Percentiles rank a stretch among this genome's conserved stretches.
phyloP scores from a whole-genome alignment of 2,113 vertebrate genomes.

The Sula dactylatra region DNA sequence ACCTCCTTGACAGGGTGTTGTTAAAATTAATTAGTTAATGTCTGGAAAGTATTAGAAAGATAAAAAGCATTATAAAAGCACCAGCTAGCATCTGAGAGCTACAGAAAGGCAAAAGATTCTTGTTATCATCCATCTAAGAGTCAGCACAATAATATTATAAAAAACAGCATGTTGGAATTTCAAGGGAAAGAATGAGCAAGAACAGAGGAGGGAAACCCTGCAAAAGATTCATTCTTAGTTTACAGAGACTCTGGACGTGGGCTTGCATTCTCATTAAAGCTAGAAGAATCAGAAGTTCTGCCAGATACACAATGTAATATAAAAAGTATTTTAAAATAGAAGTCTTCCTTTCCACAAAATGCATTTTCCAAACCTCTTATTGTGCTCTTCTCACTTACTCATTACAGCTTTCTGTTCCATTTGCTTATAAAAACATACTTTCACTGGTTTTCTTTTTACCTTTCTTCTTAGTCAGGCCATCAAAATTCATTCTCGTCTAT shows the following conservation, averaged over 20 bases:
- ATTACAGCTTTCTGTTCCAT: not conserved
- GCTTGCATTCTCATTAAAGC: not conserved
- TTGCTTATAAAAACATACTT: not conserved
- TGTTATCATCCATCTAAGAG: not conserved
- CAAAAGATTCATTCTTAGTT: not conserved
- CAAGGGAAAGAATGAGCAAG: not conserved
- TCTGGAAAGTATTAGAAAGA: not conserved
- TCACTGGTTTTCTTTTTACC: not conserved
- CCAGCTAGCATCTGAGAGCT: not conserved
- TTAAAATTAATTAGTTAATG: not conserved
- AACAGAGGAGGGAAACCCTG: not conserved
- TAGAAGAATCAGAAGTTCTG: not conserved
- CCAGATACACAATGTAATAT: conserved; percentile 17
- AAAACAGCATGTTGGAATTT: not conserved
- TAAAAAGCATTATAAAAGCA: not conserved
- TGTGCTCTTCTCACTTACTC: not conserved
- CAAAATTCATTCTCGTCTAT: not conserved
- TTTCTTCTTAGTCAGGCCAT: not conserved
- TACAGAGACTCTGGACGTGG: not conserved
- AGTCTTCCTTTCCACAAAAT: conserved; percentile 22
- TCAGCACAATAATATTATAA: not conserved
- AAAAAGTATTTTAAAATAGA: conserved; percentile 30
- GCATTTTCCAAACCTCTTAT: conserved; percentile 13
- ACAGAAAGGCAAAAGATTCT: not conserved
- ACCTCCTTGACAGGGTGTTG: not conserved